phyloP scores from a whole-genome alignment of 2,888 invertebrate genomes.

The Coremacera marginata region DNA sequence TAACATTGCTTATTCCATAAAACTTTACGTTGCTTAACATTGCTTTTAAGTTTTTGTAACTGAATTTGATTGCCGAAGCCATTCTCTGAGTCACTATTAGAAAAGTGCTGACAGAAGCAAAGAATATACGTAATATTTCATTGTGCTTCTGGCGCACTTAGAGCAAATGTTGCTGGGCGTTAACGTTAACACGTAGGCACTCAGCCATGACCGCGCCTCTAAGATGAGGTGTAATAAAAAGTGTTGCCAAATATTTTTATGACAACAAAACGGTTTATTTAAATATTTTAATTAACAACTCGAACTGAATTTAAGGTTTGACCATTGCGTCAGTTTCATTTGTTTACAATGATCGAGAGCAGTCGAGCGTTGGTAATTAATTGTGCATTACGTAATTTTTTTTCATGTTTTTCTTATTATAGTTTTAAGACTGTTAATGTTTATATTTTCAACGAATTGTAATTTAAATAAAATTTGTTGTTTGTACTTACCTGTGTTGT shows the following conservation, averaged over 20 bases:
- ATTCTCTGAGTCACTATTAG: no score
- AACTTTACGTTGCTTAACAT: no score
- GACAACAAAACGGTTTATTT: background rate
- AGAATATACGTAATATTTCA: no score
- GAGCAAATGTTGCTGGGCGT: no score
- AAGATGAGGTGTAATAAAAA: background rate
- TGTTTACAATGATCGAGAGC: background rate
- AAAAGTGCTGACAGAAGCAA: no score
- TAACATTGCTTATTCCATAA: no score
- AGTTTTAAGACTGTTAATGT: background rate
- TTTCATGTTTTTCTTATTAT: background rate
- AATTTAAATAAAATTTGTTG: background rate
- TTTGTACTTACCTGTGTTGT: no score
- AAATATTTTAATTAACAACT: conserved; percentile 5
- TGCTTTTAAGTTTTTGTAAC: no score
- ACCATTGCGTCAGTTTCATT: background rate
- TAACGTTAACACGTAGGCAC: background rate
- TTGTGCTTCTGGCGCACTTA: no score
- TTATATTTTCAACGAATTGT: background rate
- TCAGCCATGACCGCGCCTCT: background rate
- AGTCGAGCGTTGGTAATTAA: background rate
- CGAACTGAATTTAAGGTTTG: background rate
- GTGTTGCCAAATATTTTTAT: background rate
- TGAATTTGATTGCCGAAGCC: no score
- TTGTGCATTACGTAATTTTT: conserved; percentile 7